phyloP scores from a whole-genome alignment of 2,113 vertebrate species.

The Pollimyrus isidori region DNA sequence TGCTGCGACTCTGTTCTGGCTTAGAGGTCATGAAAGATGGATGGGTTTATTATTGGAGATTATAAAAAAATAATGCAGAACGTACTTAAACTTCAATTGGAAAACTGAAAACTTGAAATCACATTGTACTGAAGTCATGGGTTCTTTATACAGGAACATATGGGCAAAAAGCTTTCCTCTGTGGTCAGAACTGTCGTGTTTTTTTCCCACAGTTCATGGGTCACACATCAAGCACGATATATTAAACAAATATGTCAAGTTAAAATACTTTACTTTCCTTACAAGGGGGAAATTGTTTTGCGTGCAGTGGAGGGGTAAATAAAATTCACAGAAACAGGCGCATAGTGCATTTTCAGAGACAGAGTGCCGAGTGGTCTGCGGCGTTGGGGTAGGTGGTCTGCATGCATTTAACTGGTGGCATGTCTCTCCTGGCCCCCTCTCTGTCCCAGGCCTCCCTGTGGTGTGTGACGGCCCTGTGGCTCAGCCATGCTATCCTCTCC shows the following conservation, averaged over 20 bases:
- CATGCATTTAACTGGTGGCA: background rate
- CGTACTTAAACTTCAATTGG: background rate
- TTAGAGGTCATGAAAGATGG: background rate
- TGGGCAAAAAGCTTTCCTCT: background rate
- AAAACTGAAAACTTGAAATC: background rate
- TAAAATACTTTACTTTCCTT: background rate
- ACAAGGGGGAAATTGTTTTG: background rate
- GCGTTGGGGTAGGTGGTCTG: background rate
- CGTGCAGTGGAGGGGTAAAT: background rate
- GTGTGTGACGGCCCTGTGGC: constrained; percentile 61
- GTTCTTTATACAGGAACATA: background rate
- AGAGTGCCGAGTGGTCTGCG: background rate
- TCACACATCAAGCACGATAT: background rate
- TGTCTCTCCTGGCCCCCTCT: background rate
- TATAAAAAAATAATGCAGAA: background rate
- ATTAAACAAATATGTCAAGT: background rate
- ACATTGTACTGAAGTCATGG: background rate
- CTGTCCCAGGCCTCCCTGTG: constrained; percentile 56
- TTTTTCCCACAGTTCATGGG: background rate
- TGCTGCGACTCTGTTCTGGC: background rate
- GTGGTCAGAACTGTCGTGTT: background rate
- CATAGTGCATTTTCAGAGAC: background rate
- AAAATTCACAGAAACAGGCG: background rate
- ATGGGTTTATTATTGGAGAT: background rate
- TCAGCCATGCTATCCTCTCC: constrained; percentile 58